phyloP scores from a whole-genome alignment of 2,888 invertebrate species.

The Subacronicta megacephala region DNA sequence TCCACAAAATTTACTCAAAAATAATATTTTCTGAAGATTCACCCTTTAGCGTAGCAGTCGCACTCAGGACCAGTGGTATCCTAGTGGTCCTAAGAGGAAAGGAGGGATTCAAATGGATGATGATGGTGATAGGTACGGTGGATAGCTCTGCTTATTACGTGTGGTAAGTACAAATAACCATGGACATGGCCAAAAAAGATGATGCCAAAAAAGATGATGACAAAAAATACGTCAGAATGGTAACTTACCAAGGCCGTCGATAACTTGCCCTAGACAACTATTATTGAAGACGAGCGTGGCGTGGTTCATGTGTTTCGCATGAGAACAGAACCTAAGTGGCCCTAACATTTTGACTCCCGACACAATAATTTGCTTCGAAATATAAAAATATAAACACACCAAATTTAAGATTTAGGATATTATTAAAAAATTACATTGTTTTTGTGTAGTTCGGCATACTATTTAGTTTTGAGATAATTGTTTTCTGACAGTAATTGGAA shows the following conservation, averaged over 20 bases:
- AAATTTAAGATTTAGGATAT: slow-evolving; percentile 61
- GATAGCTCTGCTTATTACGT: too few species aligned
- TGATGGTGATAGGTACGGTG: too few species aligned
- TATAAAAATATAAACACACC: slow-evolving; percentile 52
- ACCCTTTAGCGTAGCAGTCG: too few species aligned
- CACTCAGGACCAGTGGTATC: too few species aligned
- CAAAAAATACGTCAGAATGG: not conserved
- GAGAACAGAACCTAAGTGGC: slow-evolving; percentile 62
- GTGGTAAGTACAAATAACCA: too few species aligned
- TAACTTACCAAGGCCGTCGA: slow-evolving; percentile 60
- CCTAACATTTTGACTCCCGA: slow-evolving; percentile 65
- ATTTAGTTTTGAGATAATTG: slow-evolving; percentile 59
- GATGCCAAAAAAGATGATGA: not conserved
- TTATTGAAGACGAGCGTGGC: slow-evolving; percentile 59
- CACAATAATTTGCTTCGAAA: slow-evolving; percentile 29
- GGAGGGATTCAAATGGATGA: too few species aligned
- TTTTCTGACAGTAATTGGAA: slow-evolving; percentile 68
- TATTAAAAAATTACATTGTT: slow-evolving; percentile 71
- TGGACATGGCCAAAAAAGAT: not conserved
- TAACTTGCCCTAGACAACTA: slow-evolving; percentile 47
- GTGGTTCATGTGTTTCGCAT: slow-evolving; percentile 61
- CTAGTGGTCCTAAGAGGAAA: too few species aligned
- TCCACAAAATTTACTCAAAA: too few species aligned
- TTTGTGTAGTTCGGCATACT: slow-evolving; percentile 57
- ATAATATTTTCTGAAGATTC: too few species aligned